A percentile compares a stretch with the other conserved stretches of the same genome.
phyloP scores from a whole-genome alignment of 1,140 invertebrate species.

The Bombus balteatus region DNA sequence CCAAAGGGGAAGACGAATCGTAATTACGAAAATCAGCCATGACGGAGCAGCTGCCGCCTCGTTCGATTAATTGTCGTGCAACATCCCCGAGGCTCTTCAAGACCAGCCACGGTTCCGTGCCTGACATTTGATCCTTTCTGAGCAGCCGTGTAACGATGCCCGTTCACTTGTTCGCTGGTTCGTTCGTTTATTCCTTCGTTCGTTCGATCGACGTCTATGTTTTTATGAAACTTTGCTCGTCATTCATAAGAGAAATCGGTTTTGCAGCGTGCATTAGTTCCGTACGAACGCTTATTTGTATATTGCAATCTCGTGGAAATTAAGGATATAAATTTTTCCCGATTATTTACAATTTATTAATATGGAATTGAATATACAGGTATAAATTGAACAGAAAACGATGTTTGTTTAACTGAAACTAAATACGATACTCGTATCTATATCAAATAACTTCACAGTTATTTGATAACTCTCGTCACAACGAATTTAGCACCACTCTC shows the following conservation, averaged over 20 bases:
- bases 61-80: constrained; percentile 54
- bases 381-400: no score
- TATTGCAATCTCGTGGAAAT: no score
- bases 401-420: no score
- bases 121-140: constrained; percentile 23
- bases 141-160: constrained; percentile 25
- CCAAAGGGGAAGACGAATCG: constrained; percentile 47
- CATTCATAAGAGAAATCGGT: not conserved
- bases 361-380: no score
- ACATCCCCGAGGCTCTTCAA: constrained; percentile 9
- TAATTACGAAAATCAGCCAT: constrained; percentile 63
- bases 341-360: no score
- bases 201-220: not conserved
- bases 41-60: constrained; percentile 50
- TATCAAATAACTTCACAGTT: no score
- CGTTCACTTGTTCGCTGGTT: not conserved
- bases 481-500: no score
- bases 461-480: no score
- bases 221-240: not conserved
- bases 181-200: not conserved
- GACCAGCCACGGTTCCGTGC: constrained; percentile 13
- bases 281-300: not conserved
- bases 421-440: no score
- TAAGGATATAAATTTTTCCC: no score
- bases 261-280: not conserved